Conservation (phyloP, 1,140 invertebrate species). For the Pissodes strobi region DNA sequence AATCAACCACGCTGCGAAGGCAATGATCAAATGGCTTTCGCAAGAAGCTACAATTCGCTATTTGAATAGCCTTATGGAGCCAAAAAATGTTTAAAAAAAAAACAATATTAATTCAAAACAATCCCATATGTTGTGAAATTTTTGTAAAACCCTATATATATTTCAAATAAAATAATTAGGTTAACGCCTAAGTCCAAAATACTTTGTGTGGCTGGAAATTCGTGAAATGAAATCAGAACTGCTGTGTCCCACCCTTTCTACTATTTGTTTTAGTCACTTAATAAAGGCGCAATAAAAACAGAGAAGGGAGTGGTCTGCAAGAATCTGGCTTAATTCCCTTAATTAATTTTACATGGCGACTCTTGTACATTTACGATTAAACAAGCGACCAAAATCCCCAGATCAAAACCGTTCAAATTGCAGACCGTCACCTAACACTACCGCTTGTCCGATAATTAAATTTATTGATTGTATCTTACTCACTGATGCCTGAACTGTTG, state of each 20-base stretch:
- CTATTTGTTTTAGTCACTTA: slow-evolving; percentile 20
- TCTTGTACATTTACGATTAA: slow-evolving; percentile 26
- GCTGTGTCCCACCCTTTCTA: background rate
- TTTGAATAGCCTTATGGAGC: too few species aligned
- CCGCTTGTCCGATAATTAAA: slow-evolving; percentile 19
- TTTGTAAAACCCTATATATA: too few species aligned
- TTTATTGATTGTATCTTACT: slow-evolving; percentile 27
- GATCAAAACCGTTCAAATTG: slow-evolving; percentile 22
- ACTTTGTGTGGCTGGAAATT: too few species aligned
- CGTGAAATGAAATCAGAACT: background rate
- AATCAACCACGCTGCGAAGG: too few species aligned
- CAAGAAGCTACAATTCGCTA: too few species aligned
- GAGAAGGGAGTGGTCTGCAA: slow-evolving; percentile 9
- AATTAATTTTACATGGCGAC: slow-evolving; percentile 26
- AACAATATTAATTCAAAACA: too few species aligned
- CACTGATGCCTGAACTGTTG: too few species aligned
- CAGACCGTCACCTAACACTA: slow-evolving; percentile 16
- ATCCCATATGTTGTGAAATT: too few species aligned
- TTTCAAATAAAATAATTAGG: too few species aligned
- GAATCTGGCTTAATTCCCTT: slow-evolving; percentile 17
- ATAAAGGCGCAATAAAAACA: slow-evolving; percentile 25
- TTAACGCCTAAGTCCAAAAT: too few species aligned
- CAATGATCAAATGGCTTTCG: too few species aligned
- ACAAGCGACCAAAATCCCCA: slow-evolving; percentile 27
- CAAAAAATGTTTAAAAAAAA: too few species aligned